These are phyloP conservation scores for Otolemur crassicaudatus DNA, from an alignment of 2,797 vertebrate species.

Conservation along the genomic window DNA sequence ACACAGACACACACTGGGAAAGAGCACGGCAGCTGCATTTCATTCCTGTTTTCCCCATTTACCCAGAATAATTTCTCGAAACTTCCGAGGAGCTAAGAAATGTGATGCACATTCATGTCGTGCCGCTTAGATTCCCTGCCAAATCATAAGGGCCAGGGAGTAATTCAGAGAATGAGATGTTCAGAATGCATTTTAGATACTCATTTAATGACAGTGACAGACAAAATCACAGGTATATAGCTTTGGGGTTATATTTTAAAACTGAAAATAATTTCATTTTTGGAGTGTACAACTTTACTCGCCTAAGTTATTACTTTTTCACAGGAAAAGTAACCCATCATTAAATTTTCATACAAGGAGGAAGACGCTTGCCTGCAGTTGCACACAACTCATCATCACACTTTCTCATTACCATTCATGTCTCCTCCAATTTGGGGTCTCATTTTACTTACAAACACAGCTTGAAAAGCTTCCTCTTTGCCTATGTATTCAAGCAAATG, in stretches of 20 bases:
- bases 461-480: conserved; percentile 47
- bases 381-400: conserved; percentile 35
- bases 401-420: conserved; percentile 31
- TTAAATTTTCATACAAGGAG: conserved; percentile 66
- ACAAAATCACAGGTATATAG: conserved; percentile 40
- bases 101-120: not conserved
- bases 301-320: conserved; percentile 70
- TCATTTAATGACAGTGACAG: conserved; percentile 65
- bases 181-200: conserved; percentile 40
- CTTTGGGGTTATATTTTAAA: conserved; percentile 67
- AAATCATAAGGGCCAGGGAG: not conserved
- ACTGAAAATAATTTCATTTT: conserved; percentile 72
- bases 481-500: conserved; percentile 61
- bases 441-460: conserved; percentile 55
- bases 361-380: conserved; percentile 16
- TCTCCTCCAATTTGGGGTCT: conserved; percentile 64
- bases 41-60: conserved; percentile 2
- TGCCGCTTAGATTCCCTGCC: not conserved
- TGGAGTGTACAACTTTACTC: conserved; percentile 43
- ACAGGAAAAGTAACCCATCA: conserved; percentile 68
- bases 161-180: conserved; percentile 40
- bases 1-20: not conserved
- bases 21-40: not conserved
- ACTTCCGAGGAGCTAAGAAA: not conserved
- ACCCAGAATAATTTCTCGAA: conserved; percentile 25